Base-by-base conservation (phyloP, 2,113 vertebrate species). In the Xenus cinereus region DNA sequence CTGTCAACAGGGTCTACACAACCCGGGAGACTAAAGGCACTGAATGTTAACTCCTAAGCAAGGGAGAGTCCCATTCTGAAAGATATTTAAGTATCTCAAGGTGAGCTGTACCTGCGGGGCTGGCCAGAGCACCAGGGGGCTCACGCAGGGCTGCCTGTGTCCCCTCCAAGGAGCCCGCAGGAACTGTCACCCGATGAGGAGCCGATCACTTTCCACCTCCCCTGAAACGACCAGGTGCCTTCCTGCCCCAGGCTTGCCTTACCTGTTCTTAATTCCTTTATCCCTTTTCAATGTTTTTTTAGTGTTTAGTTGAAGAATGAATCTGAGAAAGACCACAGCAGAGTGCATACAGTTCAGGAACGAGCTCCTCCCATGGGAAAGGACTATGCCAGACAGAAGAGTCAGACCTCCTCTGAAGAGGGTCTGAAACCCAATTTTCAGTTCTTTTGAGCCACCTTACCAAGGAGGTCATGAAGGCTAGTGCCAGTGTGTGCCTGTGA, bases 111-210 rank as follows among this genome's bases (percentile, higher is more conserved):
- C 37, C 39, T 68, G 30, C 59, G 50, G 54, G 51, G 43, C 63
- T 64, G 60, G 21, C 23, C 33, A n/a, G 59, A 87, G 67, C 62
- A 54, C 51, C 11, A 28, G 9, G 5, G 5, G 14, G 39, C 32
- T 74, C 53, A 10, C 3, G 41, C 59, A 45, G 72, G 5, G 0
- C 56, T 35, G 57, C 41, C 48, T 37, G 22, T 0, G 0, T 43
- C 14, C 32, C 46, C 35, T 28, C 41, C 8, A 9, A 8, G 24
- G 46, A 80, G 19, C 35, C 57, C 3, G 0, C 22, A 41, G 60
- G 54, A 37, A 14, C n/a, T 30, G 9, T n/a, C 72, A 59, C 37
- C 37, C 17, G 24, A 17, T 7, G 14, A 74, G 73, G 9, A 80
- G 33, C 84, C 4, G 0, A 6, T n/a, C 27, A 14, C 23, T 43